Evolutionary conservation across 2,113 vertebrate species (phyloP).

Genomic region (Sylvicapra grimmia): DNA sequence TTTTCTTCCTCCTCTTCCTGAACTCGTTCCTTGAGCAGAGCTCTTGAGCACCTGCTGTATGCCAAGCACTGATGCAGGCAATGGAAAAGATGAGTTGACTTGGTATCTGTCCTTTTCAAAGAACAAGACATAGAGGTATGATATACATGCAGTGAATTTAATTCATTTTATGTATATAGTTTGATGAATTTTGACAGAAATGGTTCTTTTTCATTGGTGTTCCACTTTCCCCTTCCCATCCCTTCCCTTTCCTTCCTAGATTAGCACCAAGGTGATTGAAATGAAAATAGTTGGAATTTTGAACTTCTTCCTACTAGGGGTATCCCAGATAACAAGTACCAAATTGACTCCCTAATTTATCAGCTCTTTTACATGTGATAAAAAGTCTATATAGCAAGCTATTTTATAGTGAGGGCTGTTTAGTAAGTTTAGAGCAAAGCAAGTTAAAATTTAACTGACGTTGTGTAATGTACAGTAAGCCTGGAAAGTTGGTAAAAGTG

Average conservation of each 20-base stretch:
- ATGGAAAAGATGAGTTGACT: not conserved
- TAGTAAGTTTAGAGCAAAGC: not conserved
- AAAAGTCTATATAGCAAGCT: not conserved
- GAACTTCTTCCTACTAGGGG: not conserved
- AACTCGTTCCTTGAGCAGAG: not conserved
- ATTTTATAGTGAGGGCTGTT: not conserved
- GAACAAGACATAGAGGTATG: not conserved
- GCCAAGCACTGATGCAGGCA: not conserved
- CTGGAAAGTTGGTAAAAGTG: not conserved
- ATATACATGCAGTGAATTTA: not conserved
- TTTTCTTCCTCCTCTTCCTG: not conserved
- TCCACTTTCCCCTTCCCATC: not conserved
- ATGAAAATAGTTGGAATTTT: not conserved
- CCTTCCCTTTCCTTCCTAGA: not conserved
- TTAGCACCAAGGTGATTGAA: not conserved
- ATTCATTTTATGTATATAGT: not conserved
- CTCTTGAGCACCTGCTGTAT: not conserved
- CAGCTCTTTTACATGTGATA: not conserved
- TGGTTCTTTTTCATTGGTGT: not conserved
- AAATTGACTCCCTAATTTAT: not conserved
- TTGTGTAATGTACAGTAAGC: not conserved
- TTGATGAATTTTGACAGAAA: not conserved
- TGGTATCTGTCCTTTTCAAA: not conserved
- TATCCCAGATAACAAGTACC: not conserved
- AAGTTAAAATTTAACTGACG: not conserved